Evolutionary conservation across 2,888 invertebrate genomes (phyloP).

Genomic region (Leptothorax acervorum): DNA sequence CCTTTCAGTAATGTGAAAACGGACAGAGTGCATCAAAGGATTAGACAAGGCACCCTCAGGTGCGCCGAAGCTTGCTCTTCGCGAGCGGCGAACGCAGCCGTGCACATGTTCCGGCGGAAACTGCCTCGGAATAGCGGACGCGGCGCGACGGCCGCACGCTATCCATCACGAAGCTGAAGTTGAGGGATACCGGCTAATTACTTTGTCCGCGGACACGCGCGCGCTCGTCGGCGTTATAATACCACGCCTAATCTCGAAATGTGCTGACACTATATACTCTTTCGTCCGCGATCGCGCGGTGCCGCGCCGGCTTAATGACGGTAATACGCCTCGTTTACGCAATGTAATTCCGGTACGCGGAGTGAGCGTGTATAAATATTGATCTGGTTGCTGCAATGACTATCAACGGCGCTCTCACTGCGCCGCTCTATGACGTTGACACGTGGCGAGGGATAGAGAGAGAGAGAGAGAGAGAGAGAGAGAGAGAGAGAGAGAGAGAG

Average conservation of each 20-base stretch:
- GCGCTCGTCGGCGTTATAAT: constrained; percentile 10
- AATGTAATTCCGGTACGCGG: constrained; percentile 38
- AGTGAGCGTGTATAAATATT: constrained; percentile 43
- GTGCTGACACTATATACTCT: constrained; percentile 30
- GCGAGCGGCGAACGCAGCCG: background rate
- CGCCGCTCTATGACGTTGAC: constrained; percentile 24
- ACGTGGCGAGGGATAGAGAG: background rate
- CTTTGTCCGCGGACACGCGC: constrained; percentile 33
- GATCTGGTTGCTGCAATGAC: constrained; percentile 43
- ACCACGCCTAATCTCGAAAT: constrained; percentile 45
- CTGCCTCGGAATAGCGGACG: constrained; percentile 27
- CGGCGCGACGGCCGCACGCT: constrained; percentile 14
- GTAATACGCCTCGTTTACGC: constrained; percentile 37
- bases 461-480: background rate
- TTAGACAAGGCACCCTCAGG: constrained; percentile 34
- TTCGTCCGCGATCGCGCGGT: constrained; percentile 7
- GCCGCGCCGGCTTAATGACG: constrained; percentile 33
- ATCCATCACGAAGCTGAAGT: constrained; percentile 43
- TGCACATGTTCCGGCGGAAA: constrained; percentile 32
- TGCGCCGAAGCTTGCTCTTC: constrained; percentile 11
- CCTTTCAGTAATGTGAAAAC: constrained; percentile 3
- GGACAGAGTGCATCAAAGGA: constrained; percentile 20
- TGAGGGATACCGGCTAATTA: constrained; percentile 49
- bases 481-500: background rate
- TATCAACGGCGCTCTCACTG: constrained; percentile 24